Conservation (phyloP, 2,113 vertebrate species). For the Petroica traversi region DNA sequence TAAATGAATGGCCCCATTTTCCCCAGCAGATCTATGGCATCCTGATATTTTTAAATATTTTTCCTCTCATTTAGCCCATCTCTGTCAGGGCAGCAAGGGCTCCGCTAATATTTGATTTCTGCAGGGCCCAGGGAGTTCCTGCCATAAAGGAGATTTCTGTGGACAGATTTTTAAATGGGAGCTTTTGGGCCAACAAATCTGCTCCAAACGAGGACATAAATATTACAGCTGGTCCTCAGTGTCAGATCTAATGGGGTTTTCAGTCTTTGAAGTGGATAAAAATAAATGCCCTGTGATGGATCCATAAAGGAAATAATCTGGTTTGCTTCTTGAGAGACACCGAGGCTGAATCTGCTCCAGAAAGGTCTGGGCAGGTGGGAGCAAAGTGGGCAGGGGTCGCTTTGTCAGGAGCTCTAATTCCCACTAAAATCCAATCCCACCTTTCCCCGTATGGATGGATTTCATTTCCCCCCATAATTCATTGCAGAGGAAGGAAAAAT, state of each 20-base stretch:
- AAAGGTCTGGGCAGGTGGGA: neutral
- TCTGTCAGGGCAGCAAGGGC: neutral
- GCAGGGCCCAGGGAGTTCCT: neutral
- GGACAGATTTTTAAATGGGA: constrained; percentile 3
- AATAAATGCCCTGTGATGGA: constrained; percentile 4
- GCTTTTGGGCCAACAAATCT: constrained; percentile 45
- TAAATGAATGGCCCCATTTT: neutral
- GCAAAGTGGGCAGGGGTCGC: neutral
- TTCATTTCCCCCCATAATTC: neutral
- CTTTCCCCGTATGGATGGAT: neutral
- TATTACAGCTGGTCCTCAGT: neutral
- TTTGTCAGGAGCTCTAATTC: neutral
- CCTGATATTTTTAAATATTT: neutral
- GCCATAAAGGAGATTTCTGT: neutral
- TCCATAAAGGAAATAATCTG: neutral
- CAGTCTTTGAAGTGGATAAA: neutral
- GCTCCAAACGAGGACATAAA: constrained; percentile 22
- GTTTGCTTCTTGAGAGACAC: neutral
- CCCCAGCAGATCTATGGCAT: neutral
- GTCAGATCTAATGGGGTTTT: constrained; percentile 3
- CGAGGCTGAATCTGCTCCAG: neutral
- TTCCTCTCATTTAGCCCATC: neutral
- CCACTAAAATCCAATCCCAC: neutral
- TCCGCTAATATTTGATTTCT: constrained; percentile 11
- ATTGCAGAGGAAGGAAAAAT: neutral